phyloP scores from a whole-genome alignment of 2,113 vertebrate species.

The Agelaius tricolor region DNA sequence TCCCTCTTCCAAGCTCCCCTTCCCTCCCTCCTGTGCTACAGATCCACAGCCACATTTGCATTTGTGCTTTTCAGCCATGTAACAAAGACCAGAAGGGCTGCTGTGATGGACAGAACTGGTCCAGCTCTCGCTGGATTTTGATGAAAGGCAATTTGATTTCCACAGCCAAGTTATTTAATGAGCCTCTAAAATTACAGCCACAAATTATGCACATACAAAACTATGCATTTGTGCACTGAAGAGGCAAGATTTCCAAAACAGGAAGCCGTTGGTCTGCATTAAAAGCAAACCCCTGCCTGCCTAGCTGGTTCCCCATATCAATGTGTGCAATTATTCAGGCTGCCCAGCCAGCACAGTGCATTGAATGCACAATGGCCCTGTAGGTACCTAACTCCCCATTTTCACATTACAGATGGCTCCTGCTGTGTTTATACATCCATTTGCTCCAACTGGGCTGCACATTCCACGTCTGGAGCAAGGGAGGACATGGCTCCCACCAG shows the following conservation, averaged over 20 bases:
- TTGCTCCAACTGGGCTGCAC: background rate
- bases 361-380: slow-evolving; percentile 42
- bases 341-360: background rate
- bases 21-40: background rate
- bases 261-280: slow-evolving; percentile 53
- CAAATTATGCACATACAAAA: slow-evolving; percentile 72
- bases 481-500: background rate
- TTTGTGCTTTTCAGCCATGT: slow-evolving; percentile 31
- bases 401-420: background rate
- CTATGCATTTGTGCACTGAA: slow-evolving; percentile 63
- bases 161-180: slow-evolving; percentile 71
- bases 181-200: slow-evolving; percentile 70
- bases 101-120: slow-evolving; percentile 60
- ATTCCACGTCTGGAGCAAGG: background rate
- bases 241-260: slow-evolving; percentile 68
- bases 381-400: background rate
- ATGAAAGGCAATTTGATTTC: slow-evolving; percentile 69
- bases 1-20: background rate
- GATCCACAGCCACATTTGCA: background rate
- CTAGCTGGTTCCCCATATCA: slow-evolving; percentile 7
- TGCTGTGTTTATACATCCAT: background rate
- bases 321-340: slow-evolving; percentile 34
- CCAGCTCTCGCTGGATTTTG: slow-evolving; percentile 65
- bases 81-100: slow-evolving; percentile 64
- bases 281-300: slow-evolving; percentile 57